A percentile compares a stretch with the other conserved stretches of the same genome.
phyloP scores from a whole-genome alignment of 2,888 invertebrate species.

The Dasysyrphus albostriatus region DNA sequence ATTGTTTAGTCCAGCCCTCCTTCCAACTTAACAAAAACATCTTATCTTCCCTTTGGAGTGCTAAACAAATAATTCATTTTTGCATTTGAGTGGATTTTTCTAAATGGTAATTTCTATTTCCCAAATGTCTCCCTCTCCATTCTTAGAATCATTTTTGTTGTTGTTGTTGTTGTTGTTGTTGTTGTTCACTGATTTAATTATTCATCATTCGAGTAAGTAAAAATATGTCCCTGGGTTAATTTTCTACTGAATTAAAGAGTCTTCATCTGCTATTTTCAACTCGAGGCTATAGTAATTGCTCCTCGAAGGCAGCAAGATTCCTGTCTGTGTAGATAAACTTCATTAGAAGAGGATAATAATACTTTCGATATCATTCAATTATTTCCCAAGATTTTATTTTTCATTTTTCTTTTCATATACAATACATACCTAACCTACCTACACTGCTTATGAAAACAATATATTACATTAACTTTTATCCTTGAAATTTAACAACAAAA shows the following conservation, averaged over 20 bases:
- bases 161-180: constrained; percentile 16
- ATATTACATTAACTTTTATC: not conserved
- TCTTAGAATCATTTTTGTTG: constrained; percentile 4
- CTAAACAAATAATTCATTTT: not conserved
- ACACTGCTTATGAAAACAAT: not conserved
- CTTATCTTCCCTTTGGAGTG: not conserved
- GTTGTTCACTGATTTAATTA: no score
- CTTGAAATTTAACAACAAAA: not conserved
- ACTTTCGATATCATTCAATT: constrained; percentile 39
- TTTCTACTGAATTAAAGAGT: constrained; percentile 7
- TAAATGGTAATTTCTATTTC: no score
- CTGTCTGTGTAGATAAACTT: constrained; percentile 26
- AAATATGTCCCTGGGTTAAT: constrained; percentile 7
- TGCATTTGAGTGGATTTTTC: no score
- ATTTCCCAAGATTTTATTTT: constrained; percentile 11
- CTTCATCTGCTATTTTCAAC: not conserved
- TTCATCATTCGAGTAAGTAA: no score
- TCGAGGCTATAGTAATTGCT: constrained; percentile 11
- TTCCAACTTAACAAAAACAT: not conserved
- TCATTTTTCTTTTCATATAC: not conserved
- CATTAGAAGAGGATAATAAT: not conserved
- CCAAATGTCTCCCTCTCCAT: no score
- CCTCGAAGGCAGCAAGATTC: not conserved
- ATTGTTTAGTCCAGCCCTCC: no score
- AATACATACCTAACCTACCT: not conserved